A percentile compares a stretch with the other conserved stretches of the same genome.
Evolutionary conservation across 2,888 invertebrate species (phyloP).

Genomic region (Rhagonycha lutea): DNA sequence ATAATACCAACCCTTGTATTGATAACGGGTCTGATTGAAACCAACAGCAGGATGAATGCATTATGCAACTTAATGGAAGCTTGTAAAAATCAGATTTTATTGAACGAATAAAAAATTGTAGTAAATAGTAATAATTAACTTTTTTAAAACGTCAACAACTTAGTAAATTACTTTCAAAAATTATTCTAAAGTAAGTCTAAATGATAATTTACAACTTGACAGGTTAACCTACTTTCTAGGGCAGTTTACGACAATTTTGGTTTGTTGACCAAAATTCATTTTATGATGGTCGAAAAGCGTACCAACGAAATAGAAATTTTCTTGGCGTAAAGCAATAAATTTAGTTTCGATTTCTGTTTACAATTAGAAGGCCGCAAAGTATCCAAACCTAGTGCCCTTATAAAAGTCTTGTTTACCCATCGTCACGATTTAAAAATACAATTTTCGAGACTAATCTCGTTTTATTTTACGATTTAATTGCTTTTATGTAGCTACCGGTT

Average conservation of each 20-base stretch:
- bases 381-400: conserved; percentile 32
- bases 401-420: conserved; percentile 30
- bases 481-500: conserved; percentile 36
- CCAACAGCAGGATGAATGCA: conserved; percentile 28
- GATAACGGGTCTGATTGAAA: conserved; percentile 31
- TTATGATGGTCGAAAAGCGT: conserved; percentile 31
- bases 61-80: conserved; percentile 25
- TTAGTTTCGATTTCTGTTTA: conserved; percentile 39
- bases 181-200: neutral
- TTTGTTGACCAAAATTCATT: conserved; percentile 18
- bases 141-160: neutral
- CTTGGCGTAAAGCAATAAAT: conserved; percentile 36
- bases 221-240: conserved; percentile 30
- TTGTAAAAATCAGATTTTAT: conserved; percentile 8
- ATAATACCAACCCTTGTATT: conserved; percentile 31
- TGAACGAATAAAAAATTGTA: neutral
- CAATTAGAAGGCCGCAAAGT: conserved; percentile 34
- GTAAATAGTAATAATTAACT: neutral
- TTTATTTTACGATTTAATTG: conserved; percentile 41
- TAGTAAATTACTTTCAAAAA: neutral
- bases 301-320: conserved; percentile 36
- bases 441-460: conserved; percentile 35
- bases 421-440: conserved; percentile 6
- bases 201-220: conserved; percentile 25
- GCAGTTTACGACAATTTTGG: conserved; percentile 10